phyloP scores from a whole-genome alignment of 2,888 invertebrate genomes.

The Malthinus seriepunctatus region DNA sequence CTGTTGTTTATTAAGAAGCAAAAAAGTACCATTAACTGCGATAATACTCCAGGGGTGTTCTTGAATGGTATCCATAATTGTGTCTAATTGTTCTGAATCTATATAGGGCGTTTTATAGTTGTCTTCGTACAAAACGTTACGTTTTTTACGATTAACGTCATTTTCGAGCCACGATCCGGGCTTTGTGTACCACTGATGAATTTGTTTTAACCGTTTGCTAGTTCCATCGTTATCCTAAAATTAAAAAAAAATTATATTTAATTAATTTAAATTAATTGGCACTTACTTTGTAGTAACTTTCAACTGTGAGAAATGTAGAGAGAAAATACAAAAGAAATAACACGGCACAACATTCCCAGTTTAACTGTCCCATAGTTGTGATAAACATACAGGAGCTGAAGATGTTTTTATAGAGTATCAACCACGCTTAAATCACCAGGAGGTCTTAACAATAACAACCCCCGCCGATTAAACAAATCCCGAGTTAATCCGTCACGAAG shows the following conservation, averaged over 20 bases:
- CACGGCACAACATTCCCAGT: constrained; percentile 35
- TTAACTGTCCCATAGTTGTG: constrained; percentile 38
- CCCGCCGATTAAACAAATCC: constrained; percentile 42
- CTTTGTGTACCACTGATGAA: constrained; percentile 24
- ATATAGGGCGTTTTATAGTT: constrained; percentile 35
- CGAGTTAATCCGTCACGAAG: constrained; percentile 31
- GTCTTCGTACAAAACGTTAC: constrained; percentile 45
- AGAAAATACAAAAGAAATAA: constrained; percentile 20
- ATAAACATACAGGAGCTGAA: constrained; percentile 18
- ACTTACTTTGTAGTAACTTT: constrained; percentile 21
- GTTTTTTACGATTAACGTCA: constrained; percentile 58
- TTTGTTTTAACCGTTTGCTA: not conserved
- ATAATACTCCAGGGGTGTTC: constrained; percentile 52
- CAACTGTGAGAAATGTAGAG: constrained; percentile 5
- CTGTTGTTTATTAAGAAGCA: no score
- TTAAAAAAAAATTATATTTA: no score
- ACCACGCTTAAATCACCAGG: constrained; percentile 38
- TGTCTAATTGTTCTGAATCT: constrained; percentile 45
- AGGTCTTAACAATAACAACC: constrained; percentile 45
- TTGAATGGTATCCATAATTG: constrained; percentile 51
- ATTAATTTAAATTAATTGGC: not conserved
- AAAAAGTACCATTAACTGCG: constrained; percentile 49
- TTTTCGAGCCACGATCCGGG: constrained; percentile 59
- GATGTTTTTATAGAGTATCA: constrained; percentile 38
- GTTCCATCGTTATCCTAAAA: not conserved